Base-by-base conservation (phyloP, 2,113 vertebrate species). In the Chlorodrepanis virens region DNA sequence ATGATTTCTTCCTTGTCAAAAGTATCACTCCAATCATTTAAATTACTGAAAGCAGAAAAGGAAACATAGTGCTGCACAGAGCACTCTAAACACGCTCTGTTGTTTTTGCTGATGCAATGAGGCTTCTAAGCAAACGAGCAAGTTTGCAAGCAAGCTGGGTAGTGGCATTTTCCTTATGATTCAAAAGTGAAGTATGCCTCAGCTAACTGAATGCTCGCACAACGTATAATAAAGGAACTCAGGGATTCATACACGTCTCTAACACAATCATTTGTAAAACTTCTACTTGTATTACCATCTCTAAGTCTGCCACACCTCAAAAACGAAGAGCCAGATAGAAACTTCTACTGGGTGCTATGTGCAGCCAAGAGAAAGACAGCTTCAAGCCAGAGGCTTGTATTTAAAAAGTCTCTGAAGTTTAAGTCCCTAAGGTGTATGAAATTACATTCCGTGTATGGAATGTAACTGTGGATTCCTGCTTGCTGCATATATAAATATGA, bases 141-240 rank as follows among this genome's bases (percentile, higher is more conserved):
- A 87, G 97, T 97, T 94, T 96, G 95, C 83, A 91, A 94, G 94
- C 94, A 87, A 93, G 96, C 91, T 94, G 97, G 97, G 98, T 85
- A 98, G 89, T 97, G 96, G 94, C 96, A 96, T 95, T 97, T 95
- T 96, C 96, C 94, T 96, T 92, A 96, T 98, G 98, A 98, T 98
- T 98, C 97, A 98, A 98, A 97, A 92, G 77, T 8, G 14, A 97
- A 98, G 94, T 89, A 97, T 95, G 97, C 76, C 93, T 97, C 94
- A 92, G 95, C 97, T 95, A 97, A 94, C 83, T 95, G 97, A 94
- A 77, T 75, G 81, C 96, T 97, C 93, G 19, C 95, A 96, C 93
- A 95, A 88, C 70, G 14, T 96, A 84, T 96, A 97, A 98, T 97
- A 97, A 97, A 63, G 93, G 83, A 97, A 94, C 95, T 87, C 84